Evolutionary conservation across 2,797 vertebrate genomes (phyloP), one percentile per base, ranked within the genome.

Genomic region (Leuciscus waleckii): DNA sequence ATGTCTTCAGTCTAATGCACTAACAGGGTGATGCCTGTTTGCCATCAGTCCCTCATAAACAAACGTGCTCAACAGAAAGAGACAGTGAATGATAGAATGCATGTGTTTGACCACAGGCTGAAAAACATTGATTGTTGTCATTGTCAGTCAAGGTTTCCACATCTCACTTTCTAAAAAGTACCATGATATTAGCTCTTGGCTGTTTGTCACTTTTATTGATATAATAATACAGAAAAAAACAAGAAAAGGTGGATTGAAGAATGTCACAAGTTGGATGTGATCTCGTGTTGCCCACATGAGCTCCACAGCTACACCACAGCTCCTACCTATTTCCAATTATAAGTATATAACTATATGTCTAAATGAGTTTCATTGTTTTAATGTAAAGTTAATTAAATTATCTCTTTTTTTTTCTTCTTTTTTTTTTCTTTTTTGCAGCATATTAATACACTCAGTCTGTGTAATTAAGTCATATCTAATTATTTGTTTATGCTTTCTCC

Each of bases 41-140:
- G 74, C 37, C 13, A 26, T 70, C 63, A 61, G 49, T 70, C 49
- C 49, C 35, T 69, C 73, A 77, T 69, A 75, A 84, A 68, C 61
- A 69, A 77, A 77, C 82, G n/a, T 14, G 8, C 39, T 74, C 35
- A 6, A 51, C 32, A 83, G 43, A 63, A 54, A 81, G 65, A 69
- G 29, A 77, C 43, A 68, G 10, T 26, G 35, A 56, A 56, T 77
- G 63, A 84, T 56, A 46, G 71, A 83, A 76, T 54, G 7, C 23
- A 35, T 54, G 61, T 39, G 67, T 68, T 83, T 83, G 73, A 76
- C 73, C 46, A 83, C 63, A 63, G 82, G 73, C 61, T 68, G 37
- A 68, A 83, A 83, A 83, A 51, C 13, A 82, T 39, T 46, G 16
- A 61, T 63, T 75, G 71, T 83, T 83, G 41, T 49, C 58, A 39